Percentiles rank a stretch among this genome's conserved stretches.
These are phyloP conservation scores for Upupa epops DNA, from an alignment of 2,113 vertebrate species.

Conservation along the genomic window DNA sequence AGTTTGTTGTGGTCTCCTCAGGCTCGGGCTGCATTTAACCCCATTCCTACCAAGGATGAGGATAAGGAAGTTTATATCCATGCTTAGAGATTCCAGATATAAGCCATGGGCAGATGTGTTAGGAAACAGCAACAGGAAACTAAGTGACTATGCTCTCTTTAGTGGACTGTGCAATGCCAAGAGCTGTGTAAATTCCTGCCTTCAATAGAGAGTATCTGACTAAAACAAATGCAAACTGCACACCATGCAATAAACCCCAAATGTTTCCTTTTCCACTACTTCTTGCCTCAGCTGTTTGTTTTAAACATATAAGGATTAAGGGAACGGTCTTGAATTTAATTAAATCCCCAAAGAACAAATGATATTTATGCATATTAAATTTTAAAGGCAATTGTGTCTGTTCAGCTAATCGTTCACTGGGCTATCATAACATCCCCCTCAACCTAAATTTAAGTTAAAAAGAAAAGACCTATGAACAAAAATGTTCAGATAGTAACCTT, in stretches of 20 bases:
- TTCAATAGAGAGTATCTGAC: constrained; percentile 11
- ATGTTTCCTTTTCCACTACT: constrained; percentile 45
- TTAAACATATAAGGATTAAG: constrained; percentile 63
- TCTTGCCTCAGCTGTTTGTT: constrained; percentile 60
- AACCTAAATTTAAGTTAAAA: constrained; percentile 61
- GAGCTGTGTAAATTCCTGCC: constrained; percentile 32
- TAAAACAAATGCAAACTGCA: constrained; percentile 40
- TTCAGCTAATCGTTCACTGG: constrained; percentile 51
- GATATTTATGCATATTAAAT: constrained; percentile 67
- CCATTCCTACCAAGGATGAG: background rate
- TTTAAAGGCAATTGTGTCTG: constrained; percentile 46
- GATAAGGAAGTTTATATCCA: background rate
- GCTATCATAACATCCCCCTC: constrained; percentile 55
- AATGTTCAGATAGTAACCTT: constrained; percentile 39
- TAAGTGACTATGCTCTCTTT: background rate
- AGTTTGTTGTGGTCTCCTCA: background rate
- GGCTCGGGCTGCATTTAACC: background rate
- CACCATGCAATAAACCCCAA: constrained; percentile 43
- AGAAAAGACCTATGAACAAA: constrained; percentile 14
- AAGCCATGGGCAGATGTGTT: background rate
- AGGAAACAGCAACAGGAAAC: background rate
- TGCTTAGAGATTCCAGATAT: background rate
- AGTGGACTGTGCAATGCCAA: background rate
- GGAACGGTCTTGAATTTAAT: constrained; percentile 60
- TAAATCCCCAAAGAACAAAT: constrained; percentile 67